These are phyloP conservation scores for Cheracebus regulus DNA, from an alignment of 2,797 vertebrate genomes.

Conservation along the genomic window DNA sequence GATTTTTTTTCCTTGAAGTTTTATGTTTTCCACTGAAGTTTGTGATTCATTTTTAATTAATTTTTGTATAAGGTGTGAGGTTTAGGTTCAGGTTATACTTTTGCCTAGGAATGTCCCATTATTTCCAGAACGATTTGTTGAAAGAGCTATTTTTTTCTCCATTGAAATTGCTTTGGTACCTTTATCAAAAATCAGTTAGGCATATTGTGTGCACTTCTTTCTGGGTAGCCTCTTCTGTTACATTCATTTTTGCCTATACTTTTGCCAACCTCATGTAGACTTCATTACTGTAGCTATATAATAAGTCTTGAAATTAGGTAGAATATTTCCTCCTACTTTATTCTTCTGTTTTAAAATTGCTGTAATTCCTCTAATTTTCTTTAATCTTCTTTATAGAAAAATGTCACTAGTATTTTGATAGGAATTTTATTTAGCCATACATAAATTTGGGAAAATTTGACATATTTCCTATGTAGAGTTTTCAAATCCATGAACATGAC, in stretches of 20 bases:
- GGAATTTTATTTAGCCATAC: not conserved
- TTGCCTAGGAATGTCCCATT: not conserved
- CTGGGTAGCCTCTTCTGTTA: not conserved
- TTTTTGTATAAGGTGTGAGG: not conserved
- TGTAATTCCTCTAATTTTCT: not conserved
- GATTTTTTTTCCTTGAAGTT: not conserved
- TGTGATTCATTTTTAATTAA: not conserved
- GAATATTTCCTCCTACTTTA: not conserved
- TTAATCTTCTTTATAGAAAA: not conserved
- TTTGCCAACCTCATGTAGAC: not conserved
- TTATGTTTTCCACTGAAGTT: not conserved
- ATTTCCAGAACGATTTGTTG: not conserved
- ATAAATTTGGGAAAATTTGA: not conserved
- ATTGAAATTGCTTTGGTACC: not conserved
- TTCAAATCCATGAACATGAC: not conserved
- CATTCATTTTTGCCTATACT: not conserved
- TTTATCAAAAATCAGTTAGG: not conserved
- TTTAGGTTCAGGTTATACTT: not conserved
- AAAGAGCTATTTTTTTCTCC: not conserved
- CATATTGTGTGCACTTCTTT: not conserved
- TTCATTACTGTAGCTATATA: not conserved
- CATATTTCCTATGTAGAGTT: not conserved
- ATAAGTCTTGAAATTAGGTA: not conserved
- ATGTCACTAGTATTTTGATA: not conserved
- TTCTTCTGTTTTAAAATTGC: not conserved